Conservation (phyloP, 2,797 vertebrate genomes). For the Danio jaintianensis region DNA sequence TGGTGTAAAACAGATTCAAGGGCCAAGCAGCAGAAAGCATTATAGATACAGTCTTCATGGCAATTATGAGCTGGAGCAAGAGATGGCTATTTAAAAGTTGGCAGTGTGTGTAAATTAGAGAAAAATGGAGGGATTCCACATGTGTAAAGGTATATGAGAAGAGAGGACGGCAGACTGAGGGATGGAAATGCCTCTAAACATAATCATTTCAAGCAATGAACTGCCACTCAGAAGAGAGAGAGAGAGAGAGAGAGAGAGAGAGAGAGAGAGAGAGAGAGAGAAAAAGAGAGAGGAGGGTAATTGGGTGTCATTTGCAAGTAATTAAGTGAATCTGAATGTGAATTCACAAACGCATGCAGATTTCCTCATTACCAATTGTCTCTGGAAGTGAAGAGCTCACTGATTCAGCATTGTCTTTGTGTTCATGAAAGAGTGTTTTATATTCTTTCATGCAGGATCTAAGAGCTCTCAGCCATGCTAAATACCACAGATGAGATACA, state of each 20-base stretch:
- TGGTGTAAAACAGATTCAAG: not conserved
- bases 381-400: slow-evolving; percentile 34
- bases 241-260: not conserved
- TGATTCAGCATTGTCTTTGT: slow-evolving; percentile 42
- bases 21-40: not conserved
- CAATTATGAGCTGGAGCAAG: slow-evolving; percentile 14
- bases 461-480: slow-evolving; percentile 52
- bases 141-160: slow-evolving; percentile 42
- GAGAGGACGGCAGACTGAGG: slow-evolving; percentile 10
- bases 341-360: slow-evolving; percentile 58
- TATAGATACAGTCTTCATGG: slow-evolving; percentile 16
- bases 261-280: not conserved
- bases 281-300: not conserved
- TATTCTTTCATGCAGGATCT: slow-evolving; percentile 41
- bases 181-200: slow-evolving; percentile 54
- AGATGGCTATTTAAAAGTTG: slow-evolving; percentile 30
- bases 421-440: slow-evolving; percentile 29
- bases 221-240: slow-evolving; percentile 47
- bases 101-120: slow-evolving; percentile 31
- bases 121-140: slow-evolving; percentile 42
- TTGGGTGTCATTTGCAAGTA: slow-evolving; percentile 62
- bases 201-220: slow-evolving; percentile 62
- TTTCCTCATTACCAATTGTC: slow-evolving; percentile 62
- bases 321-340: slow-evolving; percentile 60
- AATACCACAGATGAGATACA: slow-evolving; percentile 36